Evolutionary conservation across 2,113 vertebrate species (phyloP).

Genomic region (Chaetops frenatus): DNA sequence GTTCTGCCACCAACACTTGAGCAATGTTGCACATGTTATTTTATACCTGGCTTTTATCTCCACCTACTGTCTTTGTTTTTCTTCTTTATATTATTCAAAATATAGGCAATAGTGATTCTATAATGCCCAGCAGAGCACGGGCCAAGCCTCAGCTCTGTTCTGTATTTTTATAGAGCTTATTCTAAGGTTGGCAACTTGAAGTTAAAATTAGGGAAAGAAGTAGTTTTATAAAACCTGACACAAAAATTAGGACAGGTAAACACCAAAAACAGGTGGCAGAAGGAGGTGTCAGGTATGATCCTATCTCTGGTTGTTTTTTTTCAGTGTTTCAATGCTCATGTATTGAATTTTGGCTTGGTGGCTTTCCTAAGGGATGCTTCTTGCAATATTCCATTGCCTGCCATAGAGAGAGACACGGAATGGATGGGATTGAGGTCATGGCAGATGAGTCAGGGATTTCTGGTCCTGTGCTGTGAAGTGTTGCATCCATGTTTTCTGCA

Average conservation of each 20-base stretch:
- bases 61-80: neutral
- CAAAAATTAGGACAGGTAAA: neutral
- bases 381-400: neutral
- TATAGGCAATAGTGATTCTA: neutral
- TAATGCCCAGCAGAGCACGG: neutral
- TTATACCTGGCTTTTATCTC: neutral
- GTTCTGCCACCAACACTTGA: neutral
- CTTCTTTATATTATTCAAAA: neutral
- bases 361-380: neutral
- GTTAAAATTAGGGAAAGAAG: neutral
- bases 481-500: neutral
- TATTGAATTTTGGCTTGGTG: neutral
- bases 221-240: neutral
- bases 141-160: neutral
- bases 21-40: neutral
- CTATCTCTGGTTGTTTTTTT: neutral
- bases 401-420: fast-evolving
- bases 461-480: neutral
- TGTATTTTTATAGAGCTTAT: neutral
- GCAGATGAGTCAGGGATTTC: neutral
- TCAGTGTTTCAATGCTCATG: neutral
- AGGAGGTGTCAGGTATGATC: neutral
- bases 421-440: neutral
- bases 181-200: neutral
- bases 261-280: neutral